phyloP scores from a whole-genome alignment of 2,113 vertebrate species.

The Etheostoma cragini region DNA sequence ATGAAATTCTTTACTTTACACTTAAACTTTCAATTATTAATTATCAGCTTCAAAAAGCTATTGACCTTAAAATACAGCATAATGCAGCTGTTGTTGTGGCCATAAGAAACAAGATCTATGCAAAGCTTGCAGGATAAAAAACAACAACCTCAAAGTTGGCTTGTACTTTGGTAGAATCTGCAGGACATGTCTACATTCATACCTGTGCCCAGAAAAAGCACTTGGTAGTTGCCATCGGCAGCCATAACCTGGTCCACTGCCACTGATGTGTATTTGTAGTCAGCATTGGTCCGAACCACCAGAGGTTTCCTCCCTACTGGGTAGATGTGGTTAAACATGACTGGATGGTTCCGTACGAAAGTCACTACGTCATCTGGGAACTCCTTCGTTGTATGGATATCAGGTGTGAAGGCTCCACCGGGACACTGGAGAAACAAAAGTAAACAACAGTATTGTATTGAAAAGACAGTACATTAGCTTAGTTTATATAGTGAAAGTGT shows the following conservation, averaged over 20 bases:
- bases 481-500: neutral
- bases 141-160: neutral
- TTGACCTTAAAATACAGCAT: neutral
- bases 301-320: constrained; percentile 91
- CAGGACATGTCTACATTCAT: constrained; percentile 15
- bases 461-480: neutral
- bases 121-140: neutral
- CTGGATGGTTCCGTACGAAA: constrained; percentile 95
- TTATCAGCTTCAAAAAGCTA: neutral
- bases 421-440: constrained; percentile 87
- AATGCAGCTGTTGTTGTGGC: neutral
- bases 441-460: neutral
- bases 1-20: neutral
- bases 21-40: neutral
- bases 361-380: constrained; percentile 98
- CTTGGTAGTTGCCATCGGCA: constrained; percentile 94
- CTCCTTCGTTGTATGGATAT: constrained; percentile 93
- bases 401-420: constrained; percentile 96
- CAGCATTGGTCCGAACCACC: constrained; percentile 91
- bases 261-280: constrained; percentile 95
- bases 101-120: neutral
- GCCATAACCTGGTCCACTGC: constrained; percentile 94
- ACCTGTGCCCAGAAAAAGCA: constrained; percentile 98
- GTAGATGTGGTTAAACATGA: constrained; percentile 98
- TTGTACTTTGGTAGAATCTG: neutral